These are phyloP conservation scores for Anthopleura xanthogrammica DNA, from an alignment of 92 coral and sea anemone genomes.

Conservation along the genomic window DNA sequence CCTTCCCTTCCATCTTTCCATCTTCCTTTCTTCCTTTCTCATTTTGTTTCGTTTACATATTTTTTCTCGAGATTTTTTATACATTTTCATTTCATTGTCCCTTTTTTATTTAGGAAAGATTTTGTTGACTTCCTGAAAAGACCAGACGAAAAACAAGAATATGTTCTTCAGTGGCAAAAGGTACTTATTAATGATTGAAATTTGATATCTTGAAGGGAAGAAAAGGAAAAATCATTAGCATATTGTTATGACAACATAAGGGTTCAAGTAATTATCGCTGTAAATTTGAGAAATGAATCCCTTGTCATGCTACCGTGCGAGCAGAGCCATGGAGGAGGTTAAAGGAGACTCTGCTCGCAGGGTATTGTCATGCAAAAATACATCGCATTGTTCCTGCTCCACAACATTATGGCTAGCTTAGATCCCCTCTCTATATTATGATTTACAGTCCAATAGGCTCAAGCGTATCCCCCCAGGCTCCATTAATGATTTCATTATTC, in stretches of 20 bases:
- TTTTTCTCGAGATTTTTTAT: neutral
- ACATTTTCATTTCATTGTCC: neutral
- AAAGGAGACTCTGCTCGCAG: neutral
- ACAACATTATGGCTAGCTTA: too few species aligned
- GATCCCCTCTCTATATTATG: too few species aligned
- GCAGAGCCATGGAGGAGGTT: too few species aligned
- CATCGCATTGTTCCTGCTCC: too few species aligned
- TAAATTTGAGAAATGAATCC: too few species aligned
- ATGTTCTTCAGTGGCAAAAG: conserved; percentile 91
- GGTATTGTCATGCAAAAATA: too few species aligned
- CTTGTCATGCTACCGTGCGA: too few species aligned
- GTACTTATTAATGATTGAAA: conserved; percentile 6
- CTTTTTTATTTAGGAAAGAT: conserved; percentile 60
- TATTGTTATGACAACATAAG: neutral
- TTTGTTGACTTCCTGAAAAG: conserved; percentile 79
- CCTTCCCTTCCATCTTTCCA: too few species aligned
- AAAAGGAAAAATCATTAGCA: neutral
- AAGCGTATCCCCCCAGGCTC: neutral
- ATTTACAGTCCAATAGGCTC: neutral
- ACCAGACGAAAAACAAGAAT: conserved; percentile 93
- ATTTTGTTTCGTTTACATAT: neutral
- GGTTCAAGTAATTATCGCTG: too few species aligned
- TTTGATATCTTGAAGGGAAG: neutral
- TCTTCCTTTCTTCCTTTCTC: too few species aligned
- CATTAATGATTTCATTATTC: too few species aligned